Conservation (phyloP, 1,140 invertebrate species). For the Mya arenaria region DNA sequence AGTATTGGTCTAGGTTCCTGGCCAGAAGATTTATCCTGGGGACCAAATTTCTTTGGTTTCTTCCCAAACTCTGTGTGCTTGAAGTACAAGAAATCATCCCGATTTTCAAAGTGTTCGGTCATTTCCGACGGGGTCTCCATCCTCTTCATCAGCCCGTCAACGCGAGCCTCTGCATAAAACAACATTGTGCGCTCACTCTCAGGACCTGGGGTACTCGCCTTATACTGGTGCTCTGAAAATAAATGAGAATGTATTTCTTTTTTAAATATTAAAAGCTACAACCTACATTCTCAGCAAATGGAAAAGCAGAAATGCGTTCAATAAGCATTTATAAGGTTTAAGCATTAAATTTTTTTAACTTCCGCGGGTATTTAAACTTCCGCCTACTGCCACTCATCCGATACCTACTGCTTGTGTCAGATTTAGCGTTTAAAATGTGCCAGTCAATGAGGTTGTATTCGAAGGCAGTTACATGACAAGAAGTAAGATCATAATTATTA, state of each 20-base stretch:
- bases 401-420: too few species aligned
- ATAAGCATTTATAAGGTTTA: too few species aligned
- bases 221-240: conserved; percentile 85
- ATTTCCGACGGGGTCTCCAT: conserved; percentile 84
- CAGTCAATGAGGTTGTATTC: too few species aligned
- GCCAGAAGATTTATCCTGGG: conserved; percentile 67
- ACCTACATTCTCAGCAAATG: too few species aligned
- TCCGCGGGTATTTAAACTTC: too few species aligned
- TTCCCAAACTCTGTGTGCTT: conserved; percentile 81
- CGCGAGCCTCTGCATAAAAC: conserved; percentile 86
- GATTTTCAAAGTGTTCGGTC: conserved; percentile 85
- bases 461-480: too few species aligned
- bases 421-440: too few species aligned
- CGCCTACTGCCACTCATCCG: too few species aligned
- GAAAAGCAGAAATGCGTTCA: too few species aligned
- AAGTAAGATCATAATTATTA: too few species aligned
- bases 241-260: background rate
- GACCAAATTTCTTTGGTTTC: conserved; percentile 79
- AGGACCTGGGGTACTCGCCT: conserved; percentile 81
- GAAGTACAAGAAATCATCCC: conserved; percentile 85
- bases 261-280: too few species aligned
- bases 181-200: conserved; percentile 85
- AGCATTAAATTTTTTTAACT: too few species aligned
- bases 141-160: conserved; percentile 86
- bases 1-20: conserved; percentile 79